Evolutionary conservation across 2,113 vertebrate species (phyloP), one percentile per base, ranked within the genome.

Genomic region (Prunella himalayana): DNA sequence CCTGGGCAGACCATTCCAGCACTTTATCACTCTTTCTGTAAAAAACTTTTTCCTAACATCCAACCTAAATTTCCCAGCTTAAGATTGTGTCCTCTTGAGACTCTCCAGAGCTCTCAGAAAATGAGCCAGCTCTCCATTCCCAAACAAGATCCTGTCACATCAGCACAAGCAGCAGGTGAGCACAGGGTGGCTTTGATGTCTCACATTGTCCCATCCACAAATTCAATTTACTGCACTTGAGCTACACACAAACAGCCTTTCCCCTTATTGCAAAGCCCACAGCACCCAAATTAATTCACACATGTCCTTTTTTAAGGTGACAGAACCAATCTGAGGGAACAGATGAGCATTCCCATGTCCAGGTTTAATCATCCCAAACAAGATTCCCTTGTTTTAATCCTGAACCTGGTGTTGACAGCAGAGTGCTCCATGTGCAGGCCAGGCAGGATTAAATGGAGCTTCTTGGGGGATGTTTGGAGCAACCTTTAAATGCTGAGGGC

Each of bases 71-170:
- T 24, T 42, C 39, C 49, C 27, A 37, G 33, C 13, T 25, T 3
- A 19, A 24, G 33, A 1, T 24, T 45, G 50, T 45, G 33, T 54
- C 60, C 49, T 65, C 20, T 15, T 12, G 5, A 17, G 7, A 3
- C 42, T 51, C 51, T 28, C 37, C 42, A 7, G 70, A 54, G 37
- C 45, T 30, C n/a, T 11, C 51, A 13, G 51, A 10, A 39, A 25
- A 71, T 1, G 53, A 90, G 10, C 11, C 23, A 3, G 2, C 37
- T 33, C 31, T 14, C n/a, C 11, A 0, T 15, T 9, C 71, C 82
- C 15, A 44, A 8, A 8, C 0, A 6, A 79, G 37, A n/a, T 23
- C 23, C 25, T 17, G 42, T 20, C 24, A 0, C 8, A 3, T 3
- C 77, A 10, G 54, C 10, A 27, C 6, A 1, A 64, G 24, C 41